Conservation (phyloP, 1,140 invertebrate genomes). For the Psilanteris sp. region DNA sequence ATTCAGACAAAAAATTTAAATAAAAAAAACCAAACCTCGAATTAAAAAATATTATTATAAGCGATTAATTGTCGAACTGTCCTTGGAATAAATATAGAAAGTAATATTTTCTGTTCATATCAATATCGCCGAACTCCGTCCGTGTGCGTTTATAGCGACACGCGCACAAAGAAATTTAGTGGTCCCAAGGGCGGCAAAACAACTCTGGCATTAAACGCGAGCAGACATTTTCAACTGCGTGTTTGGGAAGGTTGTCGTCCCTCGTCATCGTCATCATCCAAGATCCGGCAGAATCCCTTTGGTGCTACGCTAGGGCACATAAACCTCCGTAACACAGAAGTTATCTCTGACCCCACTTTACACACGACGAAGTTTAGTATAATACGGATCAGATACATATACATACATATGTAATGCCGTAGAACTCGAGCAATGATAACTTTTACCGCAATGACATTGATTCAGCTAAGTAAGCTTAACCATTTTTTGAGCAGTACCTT, state of each 20-base stretch:
- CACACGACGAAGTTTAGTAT: slow-evolving; percentile 45
- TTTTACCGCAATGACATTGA: slow-evolving; percentile 61
- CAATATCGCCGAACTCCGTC: slow-evolving; percentile 7
- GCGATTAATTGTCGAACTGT: too few relatives aligned
- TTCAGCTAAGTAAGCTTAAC: slow-evolving; percentile 49
- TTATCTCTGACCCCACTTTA: slow-evolving; percentile 71
- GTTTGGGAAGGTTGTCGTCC: slow-evolving; percentile 77
- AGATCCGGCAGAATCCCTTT: slow-evolving; percentile 64
- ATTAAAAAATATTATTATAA: too few relatives aligned
- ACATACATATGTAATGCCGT: slow-evolving; percentile 53
- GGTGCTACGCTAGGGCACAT: slow-evolving; percentile 45
- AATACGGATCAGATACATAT: slow-evolving; percentile 60
- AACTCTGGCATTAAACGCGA: slow-evolving; percentile 76
- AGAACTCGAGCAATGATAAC: slow-evolving; percentile 48
- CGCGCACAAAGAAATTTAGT: slow-evolving; percentile 33
- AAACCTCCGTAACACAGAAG: slow-evolving; percentile 64
- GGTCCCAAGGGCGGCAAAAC: slow-evolving; percentile 63
- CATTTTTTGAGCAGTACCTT: slow-evolving; percentile 46
- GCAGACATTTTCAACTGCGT: slow-evolving; percentile 77
- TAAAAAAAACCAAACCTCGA: too few relatives aligned
- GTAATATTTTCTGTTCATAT: slow-evolving; percentile 12
- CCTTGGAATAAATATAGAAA: too few relatives aligned
- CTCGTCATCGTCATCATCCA: slow-evolving; percentile 72
- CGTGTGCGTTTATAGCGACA: slow-evolving; percentile 15
- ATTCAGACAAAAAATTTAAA: too few relatives aligned